Conservation (phyloP, 2,797 vertebrate genomes). For the Xenentodon cancila region DNA sequence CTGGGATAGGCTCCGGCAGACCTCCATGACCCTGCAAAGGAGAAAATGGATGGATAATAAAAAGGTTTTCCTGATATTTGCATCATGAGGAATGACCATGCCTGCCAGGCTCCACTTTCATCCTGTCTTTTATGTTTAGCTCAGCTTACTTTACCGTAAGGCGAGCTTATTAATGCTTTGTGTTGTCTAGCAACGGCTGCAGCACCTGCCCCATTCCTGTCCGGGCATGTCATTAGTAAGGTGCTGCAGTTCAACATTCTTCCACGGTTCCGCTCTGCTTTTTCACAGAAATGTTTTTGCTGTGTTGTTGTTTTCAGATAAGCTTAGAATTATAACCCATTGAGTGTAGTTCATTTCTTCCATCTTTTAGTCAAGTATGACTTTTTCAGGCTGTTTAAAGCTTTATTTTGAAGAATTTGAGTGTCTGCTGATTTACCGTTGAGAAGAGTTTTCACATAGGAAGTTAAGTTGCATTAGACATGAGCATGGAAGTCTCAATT, state of each 20-base stretch:
- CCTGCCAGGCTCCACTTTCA: constrained; percentile 45
- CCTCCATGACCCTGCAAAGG: too few relatives aligned
- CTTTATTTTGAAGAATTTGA: too few relatives aligned
- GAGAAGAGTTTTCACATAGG: too few relatives aligned
- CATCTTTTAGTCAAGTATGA: too few relatives aligned
- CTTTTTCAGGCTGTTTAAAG: too few relatives aligned
- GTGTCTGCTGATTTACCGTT: too few relatives aligned
- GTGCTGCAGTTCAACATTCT: constrained; percentile 26
- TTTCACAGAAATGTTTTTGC: constrained; percentile 3
- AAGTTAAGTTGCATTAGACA: too few relatives aligned
- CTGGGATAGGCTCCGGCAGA: too few relatives aligned
- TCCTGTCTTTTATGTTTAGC: constrained; percentile 39
- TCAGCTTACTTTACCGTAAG: constrained; percentile 33
- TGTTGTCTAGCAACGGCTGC: constrained; percentile 57
- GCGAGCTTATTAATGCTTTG: constrained; percentile 25
- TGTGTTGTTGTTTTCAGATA: too few relatives aligned
- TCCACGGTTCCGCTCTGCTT: constrained; percentile 1
- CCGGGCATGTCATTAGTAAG: constrained; percentile 46
- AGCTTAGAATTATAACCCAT: too few relatives aligned
- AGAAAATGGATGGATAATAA: background rate
- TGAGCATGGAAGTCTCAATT: too few relatives aligned
- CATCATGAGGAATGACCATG: constrained; percentile 15
- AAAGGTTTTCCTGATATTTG: background rate
- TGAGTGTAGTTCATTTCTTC: too few relatives aligned
- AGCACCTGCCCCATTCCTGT: constrained; percentile 24